Percentiles rank a stretch among this genome's conserved stretches.
phyloP scores from a whole-genome alignment of 2,888 invertebrate species.

The Atethmia centrago region DNA sequence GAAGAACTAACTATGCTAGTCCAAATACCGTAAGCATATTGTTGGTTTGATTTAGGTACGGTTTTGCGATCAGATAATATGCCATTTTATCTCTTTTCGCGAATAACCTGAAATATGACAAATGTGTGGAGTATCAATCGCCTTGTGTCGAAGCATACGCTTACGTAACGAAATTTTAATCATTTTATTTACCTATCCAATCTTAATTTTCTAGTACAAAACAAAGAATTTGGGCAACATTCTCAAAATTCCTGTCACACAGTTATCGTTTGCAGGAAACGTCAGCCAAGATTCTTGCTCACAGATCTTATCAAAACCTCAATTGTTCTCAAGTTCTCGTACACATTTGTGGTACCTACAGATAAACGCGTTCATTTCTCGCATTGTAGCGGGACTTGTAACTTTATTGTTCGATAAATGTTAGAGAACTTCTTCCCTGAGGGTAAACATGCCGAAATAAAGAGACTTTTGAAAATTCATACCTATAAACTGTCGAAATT shows the following conservation, averaged over 20 bases:
- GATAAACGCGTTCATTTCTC: slow-evolving; percentile 15
- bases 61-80: not conserved
- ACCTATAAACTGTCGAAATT: too few relatives aligned
- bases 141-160: not conserved
- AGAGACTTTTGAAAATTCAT: not conserved
- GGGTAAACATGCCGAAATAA: not conserved
- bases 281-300: not conserved
- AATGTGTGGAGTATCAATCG: not conserved
- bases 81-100: not conserved
- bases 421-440: not conserved
- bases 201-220: too few relatives aligned
- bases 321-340: slow-evolving; percentile 12
- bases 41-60: not conserved
- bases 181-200: too few relatives aligned
- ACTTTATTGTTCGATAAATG: slow-evolving; percentile 16
- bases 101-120: not conserved
- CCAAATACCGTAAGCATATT: not conserved
- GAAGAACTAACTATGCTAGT: not conserved
- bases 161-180: too few relatives aligned
- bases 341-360: slow-evolving; percentile 1
- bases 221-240: not conserved
- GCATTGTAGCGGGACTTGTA: not conserved
- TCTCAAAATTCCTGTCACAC: not conserved
- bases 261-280: not conserved
- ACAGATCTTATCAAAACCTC: slow-evolving; percentile 15